phyloP scores from a whole-genome alignment of 2,888 invertebrate species.

The Leptopilina drosophilae region DNA sequence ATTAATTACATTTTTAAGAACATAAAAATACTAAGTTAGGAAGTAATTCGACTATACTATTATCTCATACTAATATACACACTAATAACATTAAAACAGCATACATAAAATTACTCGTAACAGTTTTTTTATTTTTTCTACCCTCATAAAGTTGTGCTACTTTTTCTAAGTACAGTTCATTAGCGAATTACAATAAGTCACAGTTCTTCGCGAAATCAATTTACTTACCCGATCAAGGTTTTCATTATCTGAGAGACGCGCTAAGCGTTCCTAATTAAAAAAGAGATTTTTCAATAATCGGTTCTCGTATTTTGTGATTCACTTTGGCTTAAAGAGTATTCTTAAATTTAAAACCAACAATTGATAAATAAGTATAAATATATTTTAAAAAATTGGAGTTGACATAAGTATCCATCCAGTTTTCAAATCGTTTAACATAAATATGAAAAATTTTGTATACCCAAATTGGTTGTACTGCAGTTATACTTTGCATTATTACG shows the following conservation, averaged over 20 bases:
- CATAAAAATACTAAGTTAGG: too few relatives aligned
- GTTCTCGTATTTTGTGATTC: constrained; percentile 36
- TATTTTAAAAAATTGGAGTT: too few relatives aligned
- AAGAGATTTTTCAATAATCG: constrained; percentile 60
- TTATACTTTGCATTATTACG: too few relatives aligned
- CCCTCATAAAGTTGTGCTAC: constrained; percentile 59
- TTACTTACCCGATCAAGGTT: constrained; percentile 64
- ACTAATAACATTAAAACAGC: background rate
- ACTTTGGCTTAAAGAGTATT: background rate
- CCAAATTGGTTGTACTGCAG: too few relatives aligned
- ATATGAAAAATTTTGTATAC: too few relatives aligned
- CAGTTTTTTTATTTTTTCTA: constrained; percentile 42
- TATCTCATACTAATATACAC: background rate
- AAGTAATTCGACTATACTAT: background rate
- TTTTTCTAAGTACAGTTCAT: constrained; percentile 60
- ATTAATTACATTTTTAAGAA: too few relatives aligned
- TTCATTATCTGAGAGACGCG: constrained; percentile 65
- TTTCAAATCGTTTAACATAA: too few relatives aligned
- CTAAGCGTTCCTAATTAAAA: constrained; percentile 64
- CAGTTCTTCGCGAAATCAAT: constrained; percentile 56
- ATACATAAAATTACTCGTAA: background rate
- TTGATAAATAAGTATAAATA: too few relatives aligned
- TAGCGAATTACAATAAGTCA: constrained; percentile 52
- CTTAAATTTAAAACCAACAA: too few relatives aligned
- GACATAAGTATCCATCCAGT: too few relatives aligned